Conservation (phyloP, 1,140 invertebrate species). For the Samia ricini region DNA sequence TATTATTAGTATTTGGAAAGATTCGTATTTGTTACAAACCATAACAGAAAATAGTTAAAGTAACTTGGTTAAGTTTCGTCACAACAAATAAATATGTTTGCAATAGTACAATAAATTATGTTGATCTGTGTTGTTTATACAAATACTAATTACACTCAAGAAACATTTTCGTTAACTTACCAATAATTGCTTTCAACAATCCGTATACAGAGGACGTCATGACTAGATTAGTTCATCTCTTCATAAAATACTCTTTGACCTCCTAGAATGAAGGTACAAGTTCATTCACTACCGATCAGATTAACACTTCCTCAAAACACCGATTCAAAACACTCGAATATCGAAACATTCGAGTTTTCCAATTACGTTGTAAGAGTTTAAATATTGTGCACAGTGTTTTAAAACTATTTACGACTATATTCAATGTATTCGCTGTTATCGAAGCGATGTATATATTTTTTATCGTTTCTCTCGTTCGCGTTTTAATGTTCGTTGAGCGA, state of each 20-base stretch:
- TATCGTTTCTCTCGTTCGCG: conserved; percentile 19
- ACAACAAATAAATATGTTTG: neutral
- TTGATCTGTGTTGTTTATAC: no score
- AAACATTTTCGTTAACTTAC: neutral
- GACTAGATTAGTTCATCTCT: conserved; percentile 6
- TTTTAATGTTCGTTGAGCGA: conserved; percentile 13
- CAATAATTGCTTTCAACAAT: neutral
- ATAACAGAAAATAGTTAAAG: no score
- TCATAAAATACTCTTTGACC: conserved; percentile 25
- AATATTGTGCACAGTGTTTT: conserved; percentile 31
- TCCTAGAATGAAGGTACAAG: conserved; percentile 34
- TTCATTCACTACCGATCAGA: conserved; percentile 22
- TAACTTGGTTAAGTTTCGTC: no score
- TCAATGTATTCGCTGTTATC: conserved; percentile 27
- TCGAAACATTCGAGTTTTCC: conserved; percentile 25
- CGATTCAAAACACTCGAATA: conserved; percentile 18
- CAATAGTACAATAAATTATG: neutral
- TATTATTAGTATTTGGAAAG: no score
- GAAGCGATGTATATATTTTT: conserved; percentile 29
- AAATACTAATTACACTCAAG: neutral
- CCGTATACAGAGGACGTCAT: conserved; percentile 6
- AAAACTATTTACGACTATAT: conserved; percentile 21
- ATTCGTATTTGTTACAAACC: no score
- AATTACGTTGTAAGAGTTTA: conserved; percentile 24
- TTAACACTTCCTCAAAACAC: conserved; percentile 26